Conservation (phyloP, 92 coral and sea anemone genomes). For the Bergia puertoricense region DNA sequence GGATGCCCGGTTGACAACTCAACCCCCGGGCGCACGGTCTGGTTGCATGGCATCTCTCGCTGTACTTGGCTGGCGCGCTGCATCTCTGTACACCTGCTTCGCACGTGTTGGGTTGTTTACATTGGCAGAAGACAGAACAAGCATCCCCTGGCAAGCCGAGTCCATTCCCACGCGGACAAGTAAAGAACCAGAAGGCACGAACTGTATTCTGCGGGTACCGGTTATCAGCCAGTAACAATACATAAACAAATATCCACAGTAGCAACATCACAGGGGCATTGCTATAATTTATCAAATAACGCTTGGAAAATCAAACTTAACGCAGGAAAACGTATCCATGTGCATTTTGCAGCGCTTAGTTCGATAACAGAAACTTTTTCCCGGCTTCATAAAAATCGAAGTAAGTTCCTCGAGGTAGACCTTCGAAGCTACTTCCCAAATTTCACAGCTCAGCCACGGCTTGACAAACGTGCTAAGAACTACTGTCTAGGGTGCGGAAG, state of each 20-base stretch:
- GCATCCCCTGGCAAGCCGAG: conserved; percentile 80
- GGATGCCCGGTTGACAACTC: conserved; percentile 98
- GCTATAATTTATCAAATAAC: not conserved
- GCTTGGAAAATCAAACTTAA: not conserved
- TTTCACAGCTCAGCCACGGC: not conserved
- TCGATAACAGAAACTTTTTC: not conserved
- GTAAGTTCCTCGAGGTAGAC: not conserved
- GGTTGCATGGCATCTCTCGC: conserved; percentile 84
- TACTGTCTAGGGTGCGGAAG: no score
- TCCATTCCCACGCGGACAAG: conserved; percentile 95
- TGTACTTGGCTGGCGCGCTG: conserved; percentile 68
- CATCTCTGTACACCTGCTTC: conserved; percentile 92
- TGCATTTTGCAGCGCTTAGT: not conserved
- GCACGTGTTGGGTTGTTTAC: conserved; percentile 83
- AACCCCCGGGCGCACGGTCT: conserved; percentile 84
- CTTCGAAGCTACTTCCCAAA: not conserved
- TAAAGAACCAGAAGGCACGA: conserved; percentile 78
- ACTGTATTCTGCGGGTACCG: conserved; percentile 37
- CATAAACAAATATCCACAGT: not conserved
- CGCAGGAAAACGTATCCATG: not conserved
- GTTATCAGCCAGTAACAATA: not conserved
- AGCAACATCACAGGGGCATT: conserved; percentile 5
- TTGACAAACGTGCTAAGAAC: not conserved
- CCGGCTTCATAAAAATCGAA: no score
- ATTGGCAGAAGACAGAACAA: conserved; percentile 93